Evolutionary conservation across 2,888 invertebrate genomes (phyloP).

Genomic region (Netelia fuscicornis): DNA sequence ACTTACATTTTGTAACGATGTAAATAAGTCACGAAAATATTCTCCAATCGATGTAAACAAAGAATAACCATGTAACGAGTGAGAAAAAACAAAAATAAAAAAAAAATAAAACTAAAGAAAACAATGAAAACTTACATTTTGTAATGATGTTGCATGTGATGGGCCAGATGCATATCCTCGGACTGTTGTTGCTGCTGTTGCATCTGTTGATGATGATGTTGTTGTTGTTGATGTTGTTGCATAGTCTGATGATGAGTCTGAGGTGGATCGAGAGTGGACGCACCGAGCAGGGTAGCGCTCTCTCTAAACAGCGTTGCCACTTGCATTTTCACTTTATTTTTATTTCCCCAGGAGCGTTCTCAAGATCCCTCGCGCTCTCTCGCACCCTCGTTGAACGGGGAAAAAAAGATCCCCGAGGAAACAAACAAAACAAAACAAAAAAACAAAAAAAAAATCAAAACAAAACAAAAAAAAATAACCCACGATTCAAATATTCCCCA

Average conservation of each 20-base stretch:
- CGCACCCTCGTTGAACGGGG: not conserved
- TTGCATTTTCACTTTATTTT: conserved; percentile 86
- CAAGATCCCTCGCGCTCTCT: not conserved
- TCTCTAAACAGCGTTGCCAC: conserved; percentile 89
- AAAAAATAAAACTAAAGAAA: not conserved
- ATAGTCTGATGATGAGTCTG: conserved; percentile 81
- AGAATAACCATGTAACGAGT: too few relatives aligned
- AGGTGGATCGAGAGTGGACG: conserved; percentile 87
- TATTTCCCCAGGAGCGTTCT: not conserved
- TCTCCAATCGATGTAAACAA: too few relatives aligned
- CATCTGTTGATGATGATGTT: conserved; percentile 74
- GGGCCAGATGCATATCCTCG: conserved; percentile 81
- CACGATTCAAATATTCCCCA: too few relatives aligned
- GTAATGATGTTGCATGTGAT: conserved; percentile 84
- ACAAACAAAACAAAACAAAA: too few relatives aligned
- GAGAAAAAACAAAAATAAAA: not conserved
- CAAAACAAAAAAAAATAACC: not conserved
- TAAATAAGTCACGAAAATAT: too few relatives aligned
- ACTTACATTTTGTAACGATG: too few relatives aligned
- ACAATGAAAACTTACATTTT: conserved; percentile 81
- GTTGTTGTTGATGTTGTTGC: conserved; percentile 73
- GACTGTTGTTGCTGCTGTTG: conserved; percentile 79
- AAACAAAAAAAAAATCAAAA: not conserved
- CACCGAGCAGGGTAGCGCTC: conserved; percentile 89
- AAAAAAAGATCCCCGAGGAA: too few relatives aligned